Percentiles rank a stretch among this genome's conserved stretches.
These are phyloP conservation scores for Hippocampus abdominalis DNA, from an alignment of 2,113 vertebrate species.

Conservation along the genomic window DNA sequence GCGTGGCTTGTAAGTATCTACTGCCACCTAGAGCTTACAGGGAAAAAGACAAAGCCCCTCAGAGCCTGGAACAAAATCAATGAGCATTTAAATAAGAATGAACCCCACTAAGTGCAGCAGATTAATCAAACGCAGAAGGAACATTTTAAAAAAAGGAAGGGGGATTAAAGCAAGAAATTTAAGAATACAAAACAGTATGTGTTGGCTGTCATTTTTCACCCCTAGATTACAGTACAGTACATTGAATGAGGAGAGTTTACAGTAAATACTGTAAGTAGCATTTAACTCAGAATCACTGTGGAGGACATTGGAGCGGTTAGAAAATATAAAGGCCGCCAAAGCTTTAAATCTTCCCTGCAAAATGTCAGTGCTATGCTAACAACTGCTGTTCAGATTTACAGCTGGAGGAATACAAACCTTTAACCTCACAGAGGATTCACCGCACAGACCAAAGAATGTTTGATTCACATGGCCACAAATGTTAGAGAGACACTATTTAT, in stretches of 20 bases:
- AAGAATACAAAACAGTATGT: constrained; percentile 41
- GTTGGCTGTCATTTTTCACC: constrained; percentile 38
- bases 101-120: constrained; percentile 46
- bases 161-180: constrained; percentile 38
- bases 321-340: constrained; percentile 38
- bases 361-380: constrained; percentile 10
- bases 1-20: constrained; percentile 57
- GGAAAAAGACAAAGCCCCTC: constrained; percentile 19
- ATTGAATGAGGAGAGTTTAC: constrained; percentile 39
- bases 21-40: constrained; percentile 74
- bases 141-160: constrained; percentile 28
- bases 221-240: constrained; percentile 14
- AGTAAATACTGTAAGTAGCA: constrained; percentile 33
- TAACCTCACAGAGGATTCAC: constrained; percentile 5
- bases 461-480: constrained; percentile 12
- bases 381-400: constrained; percentile 29
- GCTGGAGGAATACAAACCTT: constrained; percentile 17
- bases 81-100: constrained; percentile 46
- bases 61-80: constrained; percentile 19
- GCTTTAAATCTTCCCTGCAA: constrained; percentile 30
- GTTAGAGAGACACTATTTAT: constrained; percentile 21
- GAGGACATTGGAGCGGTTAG: constrained; percentile 36
- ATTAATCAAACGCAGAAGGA: constrained; percentile 56
- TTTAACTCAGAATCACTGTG: constrained; percentile 43
- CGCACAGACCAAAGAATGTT: constrained; percentile 25